Base-by-base conservation (phyloP, 2,888 invertebrate genomes). In the Artemia sp. region DNA sequence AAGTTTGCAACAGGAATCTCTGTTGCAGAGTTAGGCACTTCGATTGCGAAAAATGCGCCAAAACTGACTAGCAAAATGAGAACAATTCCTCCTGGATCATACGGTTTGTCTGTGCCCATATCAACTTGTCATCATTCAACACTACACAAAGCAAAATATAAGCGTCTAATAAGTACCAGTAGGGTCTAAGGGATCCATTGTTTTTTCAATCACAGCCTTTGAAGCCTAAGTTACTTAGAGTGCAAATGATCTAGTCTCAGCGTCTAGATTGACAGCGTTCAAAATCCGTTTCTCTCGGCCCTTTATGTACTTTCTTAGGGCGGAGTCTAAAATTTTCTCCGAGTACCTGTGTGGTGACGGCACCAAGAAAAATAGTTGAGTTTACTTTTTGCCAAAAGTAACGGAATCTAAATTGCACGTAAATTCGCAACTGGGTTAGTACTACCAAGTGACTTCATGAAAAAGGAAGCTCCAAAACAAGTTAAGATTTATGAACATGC, bases 151-250 rank as follows among this genome's bases (percentile, higher is more conserved):
- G 24, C 64, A 58, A n/a, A n/a, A 58, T 19, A 58, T 19, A 58
- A 58, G 9, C 8, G n/a, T 9, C 24, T 24, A 58, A 58, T 58
- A 58, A n/a, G 64, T 58, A 19, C 64, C 64, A 19, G 64, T 58
- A 19, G 64, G 64, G 64, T 58, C 64, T 58, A 58, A 58, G n/a
- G 64, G 64, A 58, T 58, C 64, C 64, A 58, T 58, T 24, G n/a
- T 38, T 38, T 38, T 38, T 38, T 6, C 38, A 38, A 38, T n/a
- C 64, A 58, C n/a, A 24, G 24, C 24, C 24, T n/a, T 24, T 58
- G 9, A 24, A 19, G 24, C 24, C 64, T 58, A n/a, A 8, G 64
- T 58, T n/a, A 58, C 14, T 24, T 58, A 10, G 64, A 19, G 64
- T n/a, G n/a, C 24, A 24, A 58, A 19, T 58, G 64, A 19, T n/a